These are phyloP conservation scores for Listronotus oregonensis DNA, from an alignment of 1,140 invertebrate species.

Conservation along the genomic window DNA sequence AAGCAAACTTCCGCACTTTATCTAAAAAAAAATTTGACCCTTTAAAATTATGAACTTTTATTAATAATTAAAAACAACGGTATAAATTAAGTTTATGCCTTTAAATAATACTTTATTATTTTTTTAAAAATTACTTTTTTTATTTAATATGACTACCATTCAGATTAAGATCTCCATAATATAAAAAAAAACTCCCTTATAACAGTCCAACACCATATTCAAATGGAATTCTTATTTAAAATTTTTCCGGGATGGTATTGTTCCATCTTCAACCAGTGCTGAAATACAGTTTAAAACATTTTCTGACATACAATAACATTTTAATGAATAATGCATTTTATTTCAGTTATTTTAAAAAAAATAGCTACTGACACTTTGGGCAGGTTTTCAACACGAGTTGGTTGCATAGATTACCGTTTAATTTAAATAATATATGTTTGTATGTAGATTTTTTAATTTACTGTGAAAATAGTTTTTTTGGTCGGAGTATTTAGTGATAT, in stretches of 20 bases:
- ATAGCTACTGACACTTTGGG: slow-evolving; percentile 31
- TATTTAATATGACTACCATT: no score
- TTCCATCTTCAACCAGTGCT: slow-evolving; percentile 29
- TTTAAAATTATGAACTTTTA: no score
- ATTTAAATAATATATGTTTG: slow-evolving; percentile 24
- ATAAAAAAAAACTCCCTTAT: slow-evolving; percentile 6
- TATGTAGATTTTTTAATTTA: no score
- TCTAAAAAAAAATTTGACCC: no score
- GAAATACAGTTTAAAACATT: slow-evolving; percentile 25
- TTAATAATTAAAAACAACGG: no score
- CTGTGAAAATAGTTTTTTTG: no score
- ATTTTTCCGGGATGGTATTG: slow-evolving; percentile 28
- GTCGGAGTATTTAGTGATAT: no score
- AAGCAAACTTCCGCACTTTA: no score
- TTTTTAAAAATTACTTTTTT: no score
- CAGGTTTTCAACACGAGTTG: slow-evolving; percentile 25
- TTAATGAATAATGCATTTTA: slow-evolving; percentile 31
- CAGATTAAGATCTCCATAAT: no score
- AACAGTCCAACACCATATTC: slow-evolving; percentile 7
- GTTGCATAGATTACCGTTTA: slow-evolving; percentile 17
- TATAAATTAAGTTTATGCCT: no score
- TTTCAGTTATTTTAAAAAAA: slow-evolving; percentile 27
- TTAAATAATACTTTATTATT: no score
- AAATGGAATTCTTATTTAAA: slow-evolving; percentile 31
- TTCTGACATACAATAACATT: slow-evolving; percentile 31